Percentiles rank a stretch among this genome's conserved stretches.
Conservation (phyloP, 2,113 vertebrate genomes). For the Oncorhynchus gorbuscha region DNA sequence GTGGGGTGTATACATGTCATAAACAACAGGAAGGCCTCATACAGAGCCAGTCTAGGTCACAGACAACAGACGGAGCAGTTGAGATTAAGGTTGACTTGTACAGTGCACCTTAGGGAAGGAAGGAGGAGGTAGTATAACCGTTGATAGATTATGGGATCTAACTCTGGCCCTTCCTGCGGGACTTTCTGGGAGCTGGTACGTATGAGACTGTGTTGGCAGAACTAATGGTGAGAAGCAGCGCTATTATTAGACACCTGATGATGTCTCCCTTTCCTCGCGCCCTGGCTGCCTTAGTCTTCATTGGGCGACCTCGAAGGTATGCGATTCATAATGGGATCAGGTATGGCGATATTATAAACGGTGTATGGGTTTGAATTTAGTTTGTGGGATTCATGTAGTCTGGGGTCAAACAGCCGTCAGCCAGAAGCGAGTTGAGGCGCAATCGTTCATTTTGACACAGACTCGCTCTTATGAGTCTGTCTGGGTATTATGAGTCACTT, state of each 20-base stretch:
- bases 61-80: neutral
- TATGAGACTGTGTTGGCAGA: neutral
- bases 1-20: no score
- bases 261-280: neutral
- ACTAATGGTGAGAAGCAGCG: neutral
- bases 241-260: constrained; percentile 20
- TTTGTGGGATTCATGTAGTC: neutral
- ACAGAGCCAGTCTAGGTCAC: neutral
- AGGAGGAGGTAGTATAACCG: neutral
- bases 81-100: neutral
- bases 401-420: neutral
- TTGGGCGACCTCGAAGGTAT: neutral
- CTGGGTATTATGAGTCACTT: constrained; percentile 2
- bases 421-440: no score
- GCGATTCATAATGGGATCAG: neutral
- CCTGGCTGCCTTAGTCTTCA: neutral
- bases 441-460: neutral
- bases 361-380: neutral
- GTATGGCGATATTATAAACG: neutral
- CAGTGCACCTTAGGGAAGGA: neutral
- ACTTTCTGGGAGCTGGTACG: neutral
- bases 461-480: neutral
- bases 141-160: neutral
- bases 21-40: neutral
- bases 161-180: neutral